A percentile compares a stretch with the other conserved stretches of the same genome.
phyloP scores from a whole-genome alignment of 2,797 vertebrate genomes.

The Hippopotamyrus pictus region DNA sequence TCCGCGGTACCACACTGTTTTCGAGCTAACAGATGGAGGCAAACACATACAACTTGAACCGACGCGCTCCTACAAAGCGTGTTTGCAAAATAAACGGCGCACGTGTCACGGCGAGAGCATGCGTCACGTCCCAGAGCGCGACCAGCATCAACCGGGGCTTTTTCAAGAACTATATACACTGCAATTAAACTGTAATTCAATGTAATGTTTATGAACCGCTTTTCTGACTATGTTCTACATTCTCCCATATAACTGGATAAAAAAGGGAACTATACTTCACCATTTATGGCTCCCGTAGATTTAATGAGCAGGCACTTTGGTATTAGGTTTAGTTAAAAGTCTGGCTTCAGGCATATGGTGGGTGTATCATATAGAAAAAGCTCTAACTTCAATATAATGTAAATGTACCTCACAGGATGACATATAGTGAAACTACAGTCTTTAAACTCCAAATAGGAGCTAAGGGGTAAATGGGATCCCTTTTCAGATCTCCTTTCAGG shows the following conservation, averaged over 20 bases:
- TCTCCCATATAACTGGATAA: conserved; percentile 40
- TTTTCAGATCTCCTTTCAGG: background rate
- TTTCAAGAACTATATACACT: background rate
- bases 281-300: conserved; percentile 30
- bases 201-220: conserved; percentile 31
- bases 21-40: conserved; percentile 58
- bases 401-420: conserved; percentile 33
- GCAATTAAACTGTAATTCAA: background rate
- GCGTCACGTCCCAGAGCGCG: conserved; percentile 24
- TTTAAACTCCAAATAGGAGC: background rate
- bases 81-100: conserved; percentile 45
- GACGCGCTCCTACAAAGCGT: conserved; percentile 51
- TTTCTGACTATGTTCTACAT: conserved; percentile 39
- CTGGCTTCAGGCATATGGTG: conserved; percentile 27
- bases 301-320: conserved; percentile 37
- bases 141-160: background rate
- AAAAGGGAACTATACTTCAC: conserved; percentile 37
- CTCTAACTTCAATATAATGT: conserved; percentile 28
- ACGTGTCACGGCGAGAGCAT: conserved; percentile 40
- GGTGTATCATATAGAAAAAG: conserved; percentile 26
- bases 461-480: background rate
- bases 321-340: conserved; percentile 46
- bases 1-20: conserved; percentile 39
- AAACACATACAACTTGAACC: conserved; percentile 46
- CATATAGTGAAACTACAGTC: background rate